A percentile compares a stretch with the other conserved stretches of the same genome.
phyloP scores from a whole-genome alignment of 1,140 invertebrate species.

The Laodelphax striatellus region DNA sequence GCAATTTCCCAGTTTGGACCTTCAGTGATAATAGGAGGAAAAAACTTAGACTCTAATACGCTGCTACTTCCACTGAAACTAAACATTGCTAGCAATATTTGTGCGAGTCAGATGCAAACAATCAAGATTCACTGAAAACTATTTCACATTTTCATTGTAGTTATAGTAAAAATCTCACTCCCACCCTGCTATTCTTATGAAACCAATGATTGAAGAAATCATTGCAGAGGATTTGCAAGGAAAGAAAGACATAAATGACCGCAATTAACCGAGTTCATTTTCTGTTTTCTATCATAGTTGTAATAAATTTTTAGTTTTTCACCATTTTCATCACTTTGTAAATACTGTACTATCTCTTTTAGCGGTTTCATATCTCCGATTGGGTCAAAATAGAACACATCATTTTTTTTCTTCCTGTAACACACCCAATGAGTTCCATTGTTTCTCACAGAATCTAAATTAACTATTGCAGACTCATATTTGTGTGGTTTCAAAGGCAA shows the following conservation, averaged over 20 bases:
- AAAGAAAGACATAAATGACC: conserved; percentile 7
- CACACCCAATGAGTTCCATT: conserved; percentile 28
- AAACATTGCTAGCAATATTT: too few species aligned
- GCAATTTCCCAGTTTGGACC: too few species aligned
- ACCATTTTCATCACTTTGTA: not conserved
- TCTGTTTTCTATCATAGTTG: conserved; percentile 6
- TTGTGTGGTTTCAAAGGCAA: conserved; percentile 18
- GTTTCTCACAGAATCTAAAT: conserved; percentile 23
- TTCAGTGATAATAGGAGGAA: too few species aligned
- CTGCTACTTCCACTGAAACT: too few species aligned
- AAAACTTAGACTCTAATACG: too few species aligned
- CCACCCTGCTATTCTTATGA: too few species aligned
- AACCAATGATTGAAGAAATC: too few species aligned
- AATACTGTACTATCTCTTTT: conserved; percentile 1
- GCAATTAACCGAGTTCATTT: not conserved
- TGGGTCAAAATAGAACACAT: conserved; percentile 10
- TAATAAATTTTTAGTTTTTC: not conserved
- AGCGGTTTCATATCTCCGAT: conserved; percentile 5
- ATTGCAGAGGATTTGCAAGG: too few species aligned
- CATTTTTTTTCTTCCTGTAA: conserved; percentile 23
- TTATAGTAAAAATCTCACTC: too few species aligned
- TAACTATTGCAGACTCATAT: conserved; percentile 26
- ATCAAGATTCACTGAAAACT: too few species aligned
- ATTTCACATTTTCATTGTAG: too few species aligned
- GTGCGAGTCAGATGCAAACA: too few species aligned